These are phyloP conservation scores for Paramuricea clavata DNA, from an alignment of 92 coral and sea anemone genomes.

Conservation along the genomic window DNA sequence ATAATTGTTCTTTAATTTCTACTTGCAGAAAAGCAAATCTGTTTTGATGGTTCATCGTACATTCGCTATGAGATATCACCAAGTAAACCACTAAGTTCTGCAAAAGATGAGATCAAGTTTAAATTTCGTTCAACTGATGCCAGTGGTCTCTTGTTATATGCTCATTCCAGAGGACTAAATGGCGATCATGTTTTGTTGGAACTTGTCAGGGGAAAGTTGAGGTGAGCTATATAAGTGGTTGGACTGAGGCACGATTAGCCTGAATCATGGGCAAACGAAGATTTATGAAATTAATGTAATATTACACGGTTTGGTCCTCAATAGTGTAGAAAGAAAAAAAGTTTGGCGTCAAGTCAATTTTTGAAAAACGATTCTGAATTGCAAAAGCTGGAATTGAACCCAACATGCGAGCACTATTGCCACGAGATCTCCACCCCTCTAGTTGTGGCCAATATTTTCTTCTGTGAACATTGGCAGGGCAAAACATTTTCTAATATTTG, in stretches of 20 bases:
- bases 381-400: too few relatives aligned
- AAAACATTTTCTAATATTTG: too few relatives aligned
- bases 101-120: conserved; percentile 20
- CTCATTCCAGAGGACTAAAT: conserved; percentile 18
- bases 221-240: too few relatives aligned
- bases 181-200: conserved; percentile 39
- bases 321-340: too few relatives aligned
- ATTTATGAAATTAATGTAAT: too few relatives aligned
- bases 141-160: conserved; percentile 44
- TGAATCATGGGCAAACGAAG: background rate
- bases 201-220: conserved; percentile 34
- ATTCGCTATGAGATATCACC: background rate
- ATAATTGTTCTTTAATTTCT: background rate
- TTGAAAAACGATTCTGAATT: too few relatives aligned
- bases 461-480: too few relatives aligned
- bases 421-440: too few relatives aligned
- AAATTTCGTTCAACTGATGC: conserved; percentile 43
- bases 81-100: background rate
- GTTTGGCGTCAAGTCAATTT: too few relatives aligned
- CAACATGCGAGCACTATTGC: too few relatives aligned
- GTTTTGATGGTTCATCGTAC: conserved; percentile 26
- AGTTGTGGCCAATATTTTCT: too few relatives aligned
- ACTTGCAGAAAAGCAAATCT: background rate
- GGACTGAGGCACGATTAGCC: background rate
- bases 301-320: too few relatives aligned